Percentiles rank a stretch among this genome's conserved stretches.
Evolutionary conservation across 2,888 invertebrate species (phyloP).

Genomic region (Diploptera punctata): DNA sequence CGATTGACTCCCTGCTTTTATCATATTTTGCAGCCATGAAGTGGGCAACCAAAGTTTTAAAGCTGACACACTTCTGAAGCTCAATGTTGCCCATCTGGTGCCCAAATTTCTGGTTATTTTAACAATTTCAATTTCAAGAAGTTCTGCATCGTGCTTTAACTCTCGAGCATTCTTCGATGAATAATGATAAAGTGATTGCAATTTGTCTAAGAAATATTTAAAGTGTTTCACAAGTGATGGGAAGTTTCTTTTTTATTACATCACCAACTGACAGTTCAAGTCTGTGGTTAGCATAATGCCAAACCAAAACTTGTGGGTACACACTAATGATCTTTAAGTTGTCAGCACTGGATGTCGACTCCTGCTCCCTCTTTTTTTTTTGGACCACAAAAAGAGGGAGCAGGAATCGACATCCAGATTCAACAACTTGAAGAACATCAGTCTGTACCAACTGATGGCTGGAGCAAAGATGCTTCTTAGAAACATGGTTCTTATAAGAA

Average conservation of each 20-base stretch:
- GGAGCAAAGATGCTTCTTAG: too few species aligned
- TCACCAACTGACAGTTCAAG: slow-evolving; percentile 38
- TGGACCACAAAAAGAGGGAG: slow-evolving; percentile 35
- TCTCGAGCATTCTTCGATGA: slow-evolving; percentile 41
- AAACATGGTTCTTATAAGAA: not conserved
- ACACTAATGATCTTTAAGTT: too few species aligned
- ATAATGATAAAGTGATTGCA: slow-evolving; percentile 38
- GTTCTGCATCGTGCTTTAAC: too few species aligned
- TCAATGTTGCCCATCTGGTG: slow-evolving; percentile 39
- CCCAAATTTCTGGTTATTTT: slow-evolving; percentile 42
- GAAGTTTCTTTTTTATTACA: slow-evolving; percentile 5
- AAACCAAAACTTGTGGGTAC: too few species aligned
- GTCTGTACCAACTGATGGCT: too few species aligned
- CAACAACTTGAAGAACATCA: too few species aligned
- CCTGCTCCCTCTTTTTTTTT: not conserved
- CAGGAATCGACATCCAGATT: too few species aligned
- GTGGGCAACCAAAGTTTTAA: slow-evolving; percentile 24
- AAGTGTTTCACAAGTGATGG: slow-evolving; percentile 38
- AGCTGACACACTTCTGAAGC: slow-evolving; percentile 35
- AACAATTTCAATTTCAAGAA: slow-evolving; percentile 34
- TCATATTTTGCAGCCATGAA: not conserved
- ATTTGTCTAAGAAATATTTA: slow-evolving; percentile 40
- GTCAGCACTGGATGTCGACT: too few species aligned
- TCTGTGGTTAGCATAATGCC: slow-evolving; percentile 41
- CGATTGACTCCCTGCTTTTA: not conserved